These are phyloP conservation scores for Scaptodrosophila latifasciaeformis DNA, from an alignment of 2,888 invertebrate species.

Conservation along the genomic window DNA sequence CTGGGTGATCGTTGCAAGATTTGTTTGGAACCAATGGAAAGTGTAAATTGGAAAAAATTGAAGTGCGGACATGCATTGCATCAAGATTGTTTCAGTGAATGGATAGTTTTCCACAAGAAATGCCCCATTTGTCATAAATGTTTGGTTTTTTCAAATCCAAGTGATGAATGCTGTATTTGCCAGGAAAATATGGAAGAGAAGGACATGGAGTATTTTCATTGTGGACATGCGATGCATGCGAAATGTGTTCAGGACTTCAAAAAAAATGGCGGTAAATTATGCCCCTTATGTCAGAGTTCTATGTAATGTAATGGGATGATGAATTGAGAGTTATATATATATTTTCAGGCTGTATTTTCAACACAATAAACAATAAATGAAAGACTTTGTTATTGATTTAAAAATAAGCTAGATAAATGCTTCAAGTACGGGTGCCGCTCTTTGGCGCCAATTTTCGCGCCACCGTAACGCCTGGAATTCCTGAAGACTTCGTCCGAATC, in stretches of 20 bases:
- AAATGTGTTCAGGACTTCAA: conserved; percentile 13
- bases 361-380: conserved; percentile 6
- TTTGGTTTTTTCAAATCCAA: conserved; percentile 8
- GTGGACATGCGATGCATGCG: conserved; percentile 47
- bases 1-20: not conserved
- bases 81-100: not conserved
- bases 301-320: not conserved
- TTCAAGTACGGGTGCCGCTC: conserved; percentile 74
- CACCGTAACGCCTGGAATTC: conserved; percentile 85
- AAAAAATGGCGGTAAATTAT: not conserved
- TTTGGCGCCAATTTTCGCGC: conserved; percentile 86
- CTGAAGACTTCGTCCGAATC: conserved; percentile 80
- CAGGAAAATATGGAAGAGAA: conserved; percentile 13
- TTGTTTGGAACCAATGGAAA: not conserved
- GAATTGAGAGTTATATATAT: not conserved
- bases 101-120: not conserved
- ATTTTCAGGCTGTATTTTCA: conserved; percentile 7
- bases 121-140: not conserved
- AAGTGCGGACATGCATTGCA: not conserved
- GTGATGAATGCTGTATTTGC: conserved; percentile 48
- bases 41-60: not conserved
- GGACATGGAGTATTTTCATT: conserved; percentile 28
- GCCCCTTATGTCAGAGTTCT: conserved; percentile 33
- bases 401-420: conserved; percentile 51
- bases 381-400: conserved; percentile 8